phyloP scores from a whole-genome alignment of 2,113 vertebrate genomes.

The Bufo gargarizans region DNA sequence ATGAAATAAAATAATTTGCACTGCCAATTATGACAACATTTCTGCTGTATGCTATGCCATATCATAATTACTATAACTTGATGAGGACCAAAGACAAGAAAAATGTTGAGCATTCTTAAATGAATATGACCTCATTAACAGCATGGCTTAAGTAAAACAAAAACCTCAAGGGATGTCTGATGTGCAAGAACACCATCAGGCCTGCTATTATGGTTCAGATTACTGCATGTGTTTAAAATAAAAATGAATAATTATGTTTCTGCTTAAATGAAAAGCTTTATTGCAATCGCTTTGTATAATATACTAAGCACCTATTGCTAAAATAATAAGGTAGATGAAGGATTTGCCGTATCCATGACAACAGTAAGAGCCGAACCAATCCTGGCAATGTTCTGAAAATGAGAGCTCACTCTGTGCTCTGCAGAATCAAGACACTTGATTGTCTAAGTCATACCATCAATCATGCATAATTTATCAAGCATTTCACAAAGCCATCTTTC shows the following conservation, averaged over 20 bases:
- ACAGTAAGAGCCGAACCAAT: constrained; percentile 24
- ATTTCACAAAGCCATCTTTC: constrained; percentile 53
- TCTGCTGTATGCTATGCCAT: background rate
- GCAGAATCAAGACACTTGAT: constrained; percentile 44
- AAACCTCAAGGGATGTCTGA: background rate
- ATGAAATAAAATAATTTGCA: no score
- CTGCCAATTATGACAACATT: no score
- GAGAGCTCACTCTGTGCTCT: constrained; percentile 21
- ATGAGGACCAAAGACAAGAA: background rate
- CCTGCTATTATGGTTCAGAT: background rate
- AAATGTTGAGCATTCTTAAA: background rate
- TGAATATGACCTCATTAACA: background rate
- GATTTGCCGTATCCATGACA: constrained; percentile 44
- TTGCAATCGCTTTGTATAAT: constrained; percentile 20
- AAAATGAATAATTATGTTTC: background rate
- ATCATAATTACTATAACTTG: background rate
- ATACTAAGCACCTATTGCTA: constrained; percentile 27
- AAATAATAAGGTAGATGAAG: constrained; percentile 35
- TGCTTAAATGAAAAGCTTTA: background rate
- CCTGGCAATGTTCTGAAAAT: constrained; percentile 14
- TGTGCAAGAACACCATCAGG: background rate
- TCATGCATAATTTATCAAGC: constrained; percentile 52
- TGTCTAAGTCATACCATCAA: constrained; percentile 51
- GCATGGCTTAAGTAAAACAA: background rate
- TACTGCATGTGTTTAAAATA: constrained; percentile 11